Conservation (phyloP, 2,888 invertebrate genomes). For the Neoaliturus tenellus region DNA sequence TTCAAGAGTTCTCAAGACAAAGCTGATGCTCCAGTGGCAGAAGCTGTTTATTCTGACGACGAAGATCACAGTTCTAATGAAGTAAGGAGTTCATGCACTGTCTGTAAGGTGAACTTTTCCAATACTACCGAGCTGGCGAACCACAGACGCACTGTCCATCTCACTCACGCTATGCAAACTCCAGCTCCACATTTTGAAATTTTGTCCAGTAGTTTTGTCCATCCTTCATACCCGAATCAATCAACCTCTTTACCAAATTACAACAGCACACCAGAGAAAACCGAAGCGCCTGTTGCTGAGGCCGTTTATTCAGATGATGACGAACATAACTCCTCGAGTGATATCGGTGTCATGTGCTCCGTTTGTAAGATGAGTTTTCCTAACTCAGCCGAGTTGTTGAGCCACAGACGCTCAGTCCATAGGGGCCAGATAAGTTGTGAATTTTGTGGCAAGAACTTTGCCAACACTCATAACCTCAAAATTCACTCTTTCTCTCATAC, state of each 20-base stretch:
- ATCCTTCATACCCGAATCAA: neutral
- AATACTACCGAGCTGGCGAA: slow-evolving; percentile 54
- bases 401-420: slow-evolving; percentile 53
- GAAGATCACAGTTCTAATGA: slow-evolving; percentile 42
- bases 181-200: slow-evolving; percentile 52
- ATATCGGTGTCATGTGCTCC: slow-evolving; percentile 46
- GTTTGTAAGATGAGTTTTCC: slow-evolving; percentile 51
- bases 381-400: slow-evolving; percentile 55
- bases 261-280: slow-evolving; percentile 37
- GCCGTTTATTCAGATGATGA: slow-evolving; percentile 53
- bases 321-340: slow-evolving; percentile 23
- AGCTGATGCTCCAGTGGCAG: slow-evolving; percentile 26
- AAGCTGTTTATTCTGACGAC: slow-evolving; percentile 52
- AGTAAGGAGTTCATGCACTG: slow-evolving; percentile 24
- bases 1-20: slow-evolving; percentile 11
- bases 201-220: slow-evolving; percentile 11
- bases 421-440: slow-evolving; percentile 57
- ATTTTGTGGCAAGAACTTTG: slow-evolving; percentile 62
- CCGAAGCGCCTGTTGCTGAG: slow-evolving; percentile 40
- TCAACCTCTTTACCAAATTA: slow-evolving; percentile 25
- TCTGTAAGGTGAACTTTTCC: slow-evolving; percentile 47
- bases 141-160: slow-evolving; percentile 52
- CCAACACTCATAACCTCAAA: slow-evolving; percentile 63
- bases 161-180: slow-evolving; percentile 27
- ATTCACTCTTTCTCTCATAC: slow-evolving; percentile 62